Evolutionary conservation across 2,888 invertebrate species (phyloP).

Genomic region (Drosophila maculinotata): DNA sequence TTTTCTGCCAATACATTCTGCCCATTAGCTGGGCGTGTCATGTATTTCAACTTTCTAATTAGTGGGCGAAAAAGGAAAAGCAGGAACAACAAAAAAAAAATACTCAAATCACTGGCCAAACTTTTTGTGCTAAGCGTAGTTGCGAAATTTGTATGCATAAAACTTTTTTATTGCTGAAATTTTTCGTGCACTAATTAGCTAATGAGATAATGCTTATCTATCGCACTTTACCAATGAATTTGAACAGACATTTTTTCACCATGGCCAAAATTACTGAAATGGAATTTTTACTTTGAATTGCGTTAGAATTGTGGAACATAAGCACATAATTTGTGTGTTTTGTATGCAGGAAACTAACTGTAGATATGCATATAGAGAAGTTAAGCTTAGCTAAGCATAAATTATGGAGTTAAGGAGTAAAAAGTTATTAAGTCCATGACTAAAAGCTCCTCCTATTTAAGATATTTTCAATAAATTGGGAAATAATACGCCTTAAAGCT

Average conservation of each 20-base stretch:
- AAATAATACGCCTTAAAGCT: too few relatives aligned
- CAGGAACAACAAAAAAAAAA: slow-evolving; percentile 21
- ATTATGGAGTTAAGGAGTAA: background rate
- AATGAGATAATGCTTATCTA: slow-evolving; percentile 81
- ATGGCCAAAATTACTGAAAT: slow-evolving; percentile 7
- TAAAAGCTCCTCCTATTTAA: too few relatives aligned
- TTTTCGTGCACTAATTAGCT: slow-evolving; percentile 78
- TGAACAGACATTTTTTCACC: slow-evolving; percentile 1
- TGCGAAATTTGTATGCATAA: slow-evolving; percentile 47
- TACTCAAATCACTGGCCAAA: slow-evolving; percentile 29
- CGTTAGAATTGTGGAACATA: background rate
- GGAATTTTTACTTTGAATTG: slow-evolving; percentile 12
- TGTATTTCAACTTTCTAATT: slow-evolving; percentile 78
- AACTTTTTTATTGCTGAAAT: slow-evolving; percentile 79
- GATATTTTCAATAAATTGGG: too few relatives aligned
- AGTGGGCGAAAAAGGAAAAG: slow-evolving; percentile 45
- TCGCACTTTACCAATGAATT: slow-evolving; percentile 63
- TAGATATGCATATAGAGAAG: slow-evolving; percentile 13
- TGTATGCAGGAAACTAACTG: slow-evolving; percentile 5
- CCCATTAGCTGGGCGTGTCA: slow-evolving; percentile 51
- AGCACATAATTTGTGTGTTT: slow-evolving; percentile 9
- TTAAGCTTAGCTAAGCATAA: slow-evolving; percentile 27
- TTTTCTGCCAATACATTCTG: slow-evolving; percentile 44
- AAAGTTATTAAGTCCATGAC: too few relatives aligned
- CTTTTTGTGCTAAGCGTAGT: slow-evolving; percentile 31